Base-by-base conservation (phyloP, 2,797 vertebrate species). In the Poecilia wingei region DNA sequence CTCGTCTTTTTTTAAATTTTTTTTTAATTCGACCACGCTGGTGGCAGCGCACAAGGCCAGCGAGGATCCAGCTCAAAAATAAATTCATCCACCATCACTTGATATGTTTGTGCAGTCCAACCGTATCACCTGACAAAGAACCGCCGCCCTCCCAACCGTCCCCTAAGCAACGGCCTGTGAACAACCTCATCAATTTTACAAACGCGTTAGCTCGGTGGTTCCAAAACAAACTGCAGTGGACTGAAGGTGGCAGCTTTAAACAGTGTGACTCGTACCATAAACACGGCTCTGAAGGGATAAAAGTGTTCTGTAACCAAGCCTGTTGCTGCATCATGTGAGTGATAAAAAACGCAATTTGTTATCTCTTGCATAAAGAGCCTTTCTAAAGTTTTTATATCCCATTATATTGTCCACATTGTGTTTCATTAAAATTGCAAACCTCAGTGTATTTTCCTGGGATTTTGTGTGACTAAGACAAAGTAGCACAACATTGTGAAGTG, bases 151-250 rank as follows among this genome's bases (percentile, higher is more conserved):
- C 75, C 16, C 4, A 33, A 49, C 78, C n/a, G 85, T 93, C 83
- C 77, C 89, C 89, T 72, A 39, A 87, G 91, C 90, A 93, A 91
- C 93, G 86, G 84, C 72, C 82, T 47, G 41, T 84, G 87, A 88
- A 90, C 88, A 31, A 90, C 80, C 89, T 92, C 94, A 94, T 94
- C 89, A 90, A 94, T 95, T 94, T 95, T 93, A 89, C 92, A 93
- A 87, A 78, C 82, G 70, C 57, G 83, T 71, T 72, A 49, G 71
- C 80, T 87, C 57, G 31, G 79, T 78, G 86, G 82, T 88, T 93
- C 89, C 89, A 89, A 91, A 92, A 91, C 93, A 93, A 92, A 88
- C 70, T 76, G 70, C 78, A 73, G 66, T n/a, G 3, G 74, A 80
- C 81, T 69, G 72, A 82, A 71, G 80, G 43, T 57, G 61, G 78